Percentiles rank a stretch among this genome's conserved stretches.
These are phyloP conservation scores for Graphium colonna DNA, from an alignment of 2,888 invertebrate genomes.

Conservation along the genomic window DNA sequence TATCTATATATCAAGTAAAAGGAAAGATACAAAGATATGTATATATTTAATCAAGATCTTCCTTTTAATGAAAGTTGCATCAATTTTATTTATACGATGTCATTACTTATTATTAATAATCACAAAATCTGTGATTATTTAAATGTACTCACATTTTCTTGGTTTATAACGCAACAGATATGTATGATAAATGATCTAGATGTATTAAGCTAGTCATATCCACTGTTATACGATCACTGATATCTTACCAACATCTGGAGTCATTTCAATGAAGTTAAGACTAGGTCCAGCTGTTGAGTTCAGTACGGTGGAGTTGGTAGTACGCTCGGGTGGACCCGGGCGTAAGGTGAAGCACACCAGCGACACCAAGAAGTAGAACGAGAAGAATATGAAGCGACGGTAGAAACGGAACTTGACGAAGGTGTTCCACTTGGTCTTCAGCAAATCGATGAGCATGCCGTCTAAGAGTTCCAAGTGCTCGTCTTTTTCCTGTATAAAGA, in stretches of 20 bases:
- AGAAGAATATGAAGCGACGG: conserved; percentile 93
- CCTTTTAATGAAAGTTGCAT: no score
- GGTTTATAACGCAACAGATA: no score
- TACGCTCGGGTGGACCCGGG: conserved; percentile 87
- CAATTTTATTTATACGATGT: no score
- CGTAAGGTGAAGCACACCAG: conserved; percentile 93
- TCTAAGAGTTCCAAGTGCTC: conserved; percentile 97
- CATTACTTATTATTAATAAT: no score
- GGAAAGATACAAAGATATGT: no score
- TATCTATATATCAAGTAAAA: no score
- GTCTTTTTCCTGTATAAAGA: conserved; percentile 88
- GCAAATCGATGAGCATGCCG: conserved; percentile 94
- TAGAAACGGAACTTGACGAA: conserved; percentile 97
- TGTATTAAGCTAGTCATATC: no score
- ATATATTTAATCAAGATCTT: no score
- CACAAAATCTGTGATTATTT: no score
- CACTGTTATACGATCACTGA: no score
- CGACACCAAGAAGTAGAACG: conserved; percentile 93
- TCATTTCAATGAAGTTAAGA: conserved; percentile 55
- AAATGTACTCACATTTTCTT: no score
- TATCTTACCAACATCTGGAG: conserved; percentile 53
- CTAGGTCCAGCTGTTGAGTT: conserved; percentile 51
- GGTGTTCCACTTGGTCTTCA: conserved; percentile 98
- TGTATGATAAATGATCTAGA: no score
- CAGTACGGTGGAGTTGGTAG: conserved; percentile 52